phyloP scores from a whole-genome alignment of 1,140 invertebrate species.

The Adoxophyes honmai region DNA sequence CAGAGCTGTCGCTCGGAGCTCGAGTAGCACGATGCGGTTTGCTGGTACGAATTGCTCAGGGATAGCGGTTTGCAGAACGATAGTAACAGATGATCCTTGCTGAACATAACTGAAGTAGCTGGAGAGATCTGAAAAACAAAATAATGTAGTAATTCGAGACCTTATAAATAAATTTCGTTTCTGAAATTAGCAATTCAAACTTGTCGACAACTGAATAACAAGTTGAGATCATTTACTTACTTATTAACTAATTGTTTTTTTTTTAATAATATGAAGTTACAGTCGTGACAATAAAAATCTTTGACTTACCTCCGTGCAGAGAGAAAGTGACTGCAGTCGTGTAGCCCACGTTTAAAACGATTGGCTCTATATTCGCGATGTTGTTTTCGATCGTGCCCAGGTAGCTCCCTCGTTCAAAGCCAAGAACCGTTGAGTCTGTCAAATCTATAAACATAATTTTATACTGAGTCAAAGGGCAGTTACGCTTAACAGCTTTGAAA shows the following conservation, averaged over 20 bases:
- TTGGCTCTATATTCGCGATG: constrained; percentile 21
- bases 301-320: neutral
- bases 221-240: too few relatives aligned
- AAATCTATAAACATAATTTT: neutral
- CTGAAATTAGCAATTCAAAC: too few relatives aligned
- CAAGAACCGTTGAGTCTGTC: constrained; percentile 15
- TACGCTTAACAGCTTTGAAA: too few relatives aligned
- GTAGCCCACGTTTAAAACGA: constrained; percentile 29
- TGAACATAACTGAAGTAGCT: neutral
- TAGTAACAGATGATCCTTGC: neutral
- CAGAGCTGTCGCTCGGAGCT: constrained; percentile 12
- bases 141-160: too few relatives aligned
- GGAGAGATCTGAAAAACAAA: constrained; percentile 10
- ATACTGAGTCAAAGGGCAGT: neutral
- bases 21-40: constrained; percentile 16
- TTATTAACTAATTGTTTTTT: too few relatives aligned
- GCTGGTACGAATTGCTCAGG: constrained; percentile 11
- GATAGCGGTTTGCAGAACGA: neutral
- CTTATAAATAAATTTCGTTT: too few relatives aligned
- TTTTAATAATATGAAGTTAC: too few relatives aligned
- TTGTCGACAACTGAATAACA: neutral
- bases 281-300: neutral
- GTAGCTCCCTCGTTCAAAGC: constrained; percentile 32
- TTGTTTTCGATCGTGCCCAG: constrained; percentile 27
- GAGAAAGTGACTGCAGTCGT: neutral